Conservation (phyloP, 2,888 invertebrate genomes). For the Polymixis flavicincta region DNA sequence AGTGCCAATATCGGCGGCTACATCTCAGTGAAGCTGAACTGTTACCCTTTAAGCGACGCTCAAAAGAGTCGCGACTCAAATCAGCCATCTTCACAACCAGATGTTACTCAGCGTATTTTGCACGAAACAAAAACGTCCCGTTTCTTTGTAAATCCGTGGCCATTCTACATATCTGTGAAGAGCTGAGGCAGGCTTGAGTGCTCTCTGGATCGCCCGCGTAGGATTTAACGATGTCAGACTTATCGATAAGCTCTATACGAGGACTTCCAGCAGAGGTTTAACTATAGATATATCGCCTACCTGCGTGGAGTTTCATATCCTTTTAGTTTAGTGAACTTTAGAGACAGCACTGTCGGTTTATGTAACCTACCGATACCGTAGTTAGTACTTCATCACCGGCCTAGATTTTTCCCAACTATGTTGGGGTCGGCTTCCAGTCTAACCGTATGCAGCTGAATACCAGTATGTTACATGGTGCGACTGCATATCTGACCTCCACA, state of each 20-base stretch:
- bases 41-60: conserved; percentile 35
- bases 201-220: conserved; percentile 71
- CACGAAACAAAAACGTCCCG: conserved; percentile 46
- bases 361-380: not conserved
- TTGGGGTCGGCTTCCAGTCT: no score
- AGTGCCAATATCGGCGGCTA: conserved; percentile 39
- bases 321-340: conserved; percentile 30
- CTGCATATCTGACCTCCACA: no score
- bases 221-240: conserved; percentile 77
- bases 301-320: conserved; percentile 31
- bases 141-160: conserved; percentile 61
- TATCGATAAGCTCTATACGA: conserved; percentile 67
- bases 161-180: conserved; percentile 66
- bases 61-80: conserved; percentile 33
- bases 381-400: no score
- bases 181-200: conserved; percentile 74
- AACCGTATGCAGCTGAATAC: no score
- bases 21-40: conserved; percentile 48
- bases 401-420: no score
- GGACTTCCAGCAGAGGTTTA: conserved; percentile 55
- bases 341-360: conserved; percentile 3
- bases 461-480: no score
- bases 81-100: conserved; percentile 39
- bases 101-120: conserved; percentile 30
- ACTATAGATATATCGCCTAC: conserved; percentile 49